These are phyloP conservation scores for Drosophila albomicans DNA, from an alignment of 1,140 invertebrate genomes.

Conservation along the genomic window DNA sequence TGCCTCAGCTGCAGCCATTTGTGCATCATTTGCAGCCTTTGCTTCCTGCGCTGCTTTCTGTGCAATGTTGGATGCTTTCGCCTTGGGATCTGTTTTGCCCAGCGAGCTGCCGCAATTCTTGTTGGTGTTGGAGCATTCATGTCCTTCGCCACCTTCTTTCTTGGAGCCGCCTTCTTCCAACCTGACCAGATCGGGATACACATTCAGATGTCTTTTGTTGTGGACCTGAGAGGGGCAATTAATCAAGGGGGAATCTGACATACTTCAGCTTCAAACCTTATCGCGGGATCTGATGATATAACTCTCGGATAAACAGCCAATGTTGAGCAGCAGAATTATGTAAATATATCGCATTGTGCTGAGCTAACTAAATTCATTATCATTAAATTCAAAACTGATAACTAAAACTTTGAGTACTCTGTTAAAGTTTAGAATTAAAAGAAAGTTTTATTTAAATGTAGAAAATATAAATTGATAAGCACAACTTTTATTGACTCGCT, in stretches of 20 bases:
- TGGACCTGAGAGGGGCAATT: neutral
- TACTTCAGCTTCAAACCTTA: conserved; percentile 26
- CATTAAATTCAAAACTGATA: conserved; percentile 15
- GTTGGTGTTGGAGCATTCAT: neutral
- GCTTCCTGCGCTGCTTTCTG: conserved; percentile 88
- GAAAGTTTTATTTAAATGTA: neutral
- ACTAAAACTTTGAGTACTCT: neutral
- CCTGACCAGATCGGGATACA: conserved; percentile 15
- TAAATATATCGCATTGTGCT: conserved; percentile 47
- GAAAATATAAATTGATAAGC: neutral
- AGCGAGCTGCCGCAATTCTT: conserved; percentile 10
- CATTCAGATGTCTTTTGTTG: conserved; percentile 19
- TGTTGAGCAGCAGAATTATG: conserved; percentile 39
- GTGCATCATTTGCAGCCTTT: conserved; percentile 88
- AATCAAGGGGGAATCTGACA: neutral
- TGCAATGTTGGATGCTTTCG: conserved; percentile 72
- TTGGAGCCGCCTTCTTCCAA: conserved; percentile 4
- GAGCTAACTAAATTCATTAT: conserved; percentile 20
- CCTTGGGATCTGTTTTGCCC: conserved; percentile 17
- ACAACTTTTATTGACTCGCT: neutral
- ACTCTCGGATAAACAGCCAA: conserved; percentile 27
- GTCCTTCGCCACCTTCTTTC: neutral
- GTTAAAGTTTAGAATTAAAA: neutral
- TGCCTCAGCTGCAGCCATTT: conserved; percentile 88
- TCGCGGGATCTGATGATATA: conserved; percentile 28